phyloP scores from a whole-genome alignment of 2,113 vertebrate species.

The Psephotus haematonotus region DNA sequence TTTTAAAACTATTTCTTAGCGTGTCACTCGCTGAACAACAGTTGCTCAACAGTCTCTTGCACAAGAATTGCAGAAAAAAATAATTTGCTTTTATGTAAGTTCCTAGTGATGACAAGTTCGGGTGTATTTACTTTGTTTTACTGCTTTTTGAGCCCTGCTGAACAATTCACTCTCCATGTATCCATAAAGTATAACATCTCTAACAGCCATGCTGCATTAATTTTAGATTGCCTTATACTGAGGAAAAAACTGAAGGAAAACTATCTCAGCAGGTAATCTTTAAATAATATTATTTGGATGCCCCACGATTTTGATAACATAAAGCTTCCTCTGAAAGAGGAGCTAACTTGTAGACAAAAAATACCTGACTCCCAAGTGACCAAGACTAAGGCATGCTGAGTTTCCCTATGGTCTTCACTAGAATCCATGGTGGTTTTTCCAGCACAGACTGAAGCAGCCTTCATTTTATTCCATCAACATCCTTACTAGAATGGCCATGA shows the following conservation, averaged over 20 bases:
- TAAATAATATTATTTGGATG: neutral
- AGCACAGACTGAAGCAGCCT: neutral
- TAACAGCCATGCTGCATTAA: neutral
- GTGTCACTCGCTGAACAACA: neutral
- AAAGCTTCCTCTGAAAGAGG: neutral
- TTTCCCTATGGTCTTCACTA: neutral
- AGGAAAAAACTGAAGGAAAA: neutral
- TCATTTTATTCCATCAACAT: conserved; percentile 22
- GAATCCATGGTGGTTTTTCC: neutral
- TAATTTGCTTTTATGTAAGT: neutral
- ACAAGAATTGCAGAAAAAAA: neutral
- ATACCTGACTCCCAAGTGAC: neutral
- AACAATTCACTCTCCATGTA: neutral
- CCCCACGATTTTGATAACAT: neutral
- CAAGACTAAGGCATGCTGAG: neutral
- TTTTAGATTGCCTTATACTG: neutral
- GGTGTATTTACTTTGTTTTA: neutral
- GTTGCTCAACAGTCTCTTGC: neutral
- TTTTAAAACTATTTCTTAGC: neutral
- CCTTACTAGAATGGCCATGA: neutral
- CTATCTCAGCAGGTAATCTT: neutral
- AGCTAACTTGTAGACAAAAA: neutral
- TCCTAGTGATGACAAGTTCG: neutral
- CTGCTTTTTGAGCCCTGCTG: neutral
- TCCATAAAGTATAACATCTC: neutral